phyloP scores from a whole-genome alignment of 2,888 invertebrate genomes.

The Latrodectus elegans region DNA sequence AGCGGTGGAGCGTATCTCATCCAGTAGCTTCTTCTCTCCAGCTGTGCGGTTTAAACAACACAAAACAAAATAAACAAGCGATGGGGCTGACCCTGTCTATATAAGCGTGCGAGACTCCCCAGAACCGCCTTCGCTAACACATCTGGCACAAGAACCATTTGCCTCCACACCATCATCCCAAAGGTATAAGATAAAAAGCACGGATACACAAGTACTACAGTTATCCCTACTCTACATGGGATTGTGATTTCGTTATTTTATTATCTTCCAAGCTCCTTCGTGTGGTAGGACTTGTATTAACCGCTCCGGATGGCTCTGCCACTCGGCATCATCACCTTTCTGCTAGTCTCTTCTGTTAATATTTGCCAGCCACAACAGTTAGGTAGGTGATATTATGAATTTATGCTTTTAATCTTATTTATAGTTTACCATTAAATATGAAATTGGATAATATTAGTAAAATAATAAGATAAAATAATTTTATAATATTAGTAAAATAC shows the following conservation, averaged over 20 bases:
- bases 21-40: conserved; percentile 25
- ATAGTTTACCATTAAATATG: too few species aligned
- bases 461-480: too few species aligned
- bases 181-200: background rate
- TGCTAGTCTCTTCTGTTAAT: background rate
- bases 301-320: conserved; percentile 44
- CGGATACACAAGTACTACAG: background rate
- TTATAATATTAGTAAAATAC: too few species aligned
- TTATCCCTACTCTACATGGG: background rate
- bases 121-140: conserved; percentile 46
- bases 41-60: conserved; percentile 4
- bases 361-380: background rate
- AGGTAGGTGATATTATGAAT: too few species aligned
- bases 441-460: too few species aligned
- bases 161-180: background rate
- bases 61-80: conserved; percentile 7
- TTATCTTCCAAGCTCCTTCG: background rate
- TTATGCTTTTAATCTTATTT: too few species aligned
- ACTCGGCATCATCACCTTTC: conserved; percentile 24
- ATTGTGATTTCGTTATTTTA: background rate
- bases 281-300: conserved; percentile 21
- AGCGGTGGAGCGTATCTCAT: conserved; percentile 12
- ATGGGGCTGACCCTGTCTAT: conserved; percentile 56
- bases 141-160: background rate
- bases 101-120: conserved; percentile 36